A percentile compares a stretch with the other conserved stretches of the same genome.
Conservation (phyloP, 2,888 invertebrate genomes). For the Rhagophthalmus giganteus region DNA sequence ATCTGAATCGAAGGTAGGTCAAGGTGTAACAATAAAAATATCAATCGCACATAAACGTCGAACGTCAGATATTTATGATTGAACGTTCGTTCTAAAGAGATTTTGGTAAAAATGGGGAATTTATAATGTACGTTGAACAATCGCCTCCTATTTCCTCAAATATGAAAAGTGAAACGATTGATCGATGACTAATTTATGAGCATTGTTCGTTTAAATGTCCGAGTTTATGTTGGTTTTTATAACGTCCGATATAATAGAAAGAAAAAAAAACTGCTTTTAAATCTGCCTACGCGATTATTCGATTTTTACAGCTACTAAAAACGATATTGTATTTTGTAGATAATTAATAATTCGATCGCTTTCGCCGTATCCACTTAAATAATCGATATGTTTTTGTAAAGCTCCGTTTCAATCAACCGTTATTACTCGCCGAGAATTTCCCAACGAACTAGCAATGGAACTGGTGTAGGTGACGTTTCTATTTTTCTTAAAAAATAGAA, state of each 20-base stretch:
- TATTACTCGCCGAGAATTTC: too few species aligned
- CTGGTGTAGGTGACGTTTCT: too few species aligned
- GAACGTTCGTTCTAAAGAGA: conserved; percentile 24
- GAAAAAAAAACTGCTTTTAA: too few species aligned
- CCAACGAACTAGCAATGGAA: too few species aligned
- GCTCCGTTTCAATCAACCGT: too few species aligned
- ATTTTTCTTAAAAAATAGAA: too few species aligned
- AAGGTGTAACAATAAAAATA: conserved; percentile 25
- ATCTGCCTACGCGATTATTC: too few species aligned
- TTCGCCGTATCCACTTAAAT: too few species aligned
- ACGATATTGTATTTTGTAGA: too few species aligned
- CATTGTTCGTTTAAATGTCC: conserved; percentile 18
- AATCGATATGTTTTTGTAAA: too few species aligned
- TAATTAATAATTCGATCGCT: too few species aligned
- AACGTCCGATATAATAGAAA: conserved; percentile 4
- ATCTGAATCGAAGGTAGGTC: conserved; percentile 20
- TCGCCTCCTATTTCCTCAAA: conserved; percentile 25
- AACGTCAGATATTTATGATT: conserved; percentile 29
- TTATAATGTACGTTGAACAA: conserved; percentile 28
- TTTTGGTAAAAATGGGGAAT: conserved; percentile 20
- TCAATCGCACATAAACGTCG: conserved; percentile 25
- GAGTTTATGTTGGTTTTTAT: conserved; percentile 5
- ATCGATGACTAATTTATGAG: conserved; percentile 29
- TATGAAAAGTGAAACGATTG: conserved; percentile 22
- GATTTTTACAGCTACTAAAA: too few species aligned